phyloP scores from a whole-genome alignment of 2,888 invertebrate genomes.

The Dynastes maya region DNA sequence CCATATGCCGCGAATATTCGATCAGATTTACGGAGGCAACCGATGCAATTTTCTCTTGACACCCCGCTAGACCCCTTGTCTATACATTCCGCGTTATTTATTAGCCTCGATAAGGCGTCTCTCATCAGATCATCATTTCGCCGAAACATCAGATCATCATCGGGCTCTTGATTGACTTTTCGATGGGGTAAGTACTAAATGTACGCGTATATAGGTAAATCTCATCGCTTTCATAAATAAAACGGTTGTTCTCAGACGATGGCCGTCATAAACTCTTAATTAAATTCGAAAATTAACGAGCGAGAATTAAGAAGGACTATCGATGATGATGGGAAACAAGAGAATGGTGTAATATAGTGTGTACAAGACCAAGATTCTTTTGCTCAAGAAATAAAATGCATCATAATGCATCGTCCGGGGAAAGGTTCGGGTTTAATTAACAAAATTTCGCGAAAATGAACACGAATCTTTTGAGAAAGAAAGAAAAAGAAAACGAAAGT shows the following conservation, averaged over 20 bases:
- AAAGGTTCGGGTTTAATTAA: not conserved
- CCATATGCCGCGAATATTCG: conserved; percentile 26
- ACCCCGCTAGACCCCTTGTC: no score
- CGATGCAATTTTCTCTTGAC: conserved; percentile 9
- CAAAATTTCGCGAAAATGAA: not conserved
- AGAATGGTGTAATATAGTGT: not conserved
- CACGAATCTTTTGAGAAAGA: not conserved
- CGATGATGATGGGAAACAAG: not conserved
- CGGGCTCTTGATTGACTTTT: conserved; percentile 17
- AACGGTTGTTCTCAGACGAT: conserved; percentile 13
- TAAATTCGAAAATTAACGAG: conserved; percentile 42
- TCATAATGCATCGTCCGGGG: not conserved
- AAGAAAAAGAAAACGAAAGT: not conserved
- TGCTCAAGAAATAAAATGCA: not conserved
- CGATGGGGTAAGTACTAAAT: not conserved
- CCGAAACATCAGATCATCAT: conserved; percentile 11
- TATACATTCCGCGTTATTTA: conserved; percentile 28
- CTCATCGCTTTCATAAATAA: conserved; percentile 28
- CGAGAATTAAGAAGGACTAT: conserved; percentile 5
- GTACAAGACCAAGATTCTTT: no score
- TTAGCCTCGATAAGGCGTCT: conserved; percentile 35
- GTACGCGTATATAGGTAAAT: not conserved
- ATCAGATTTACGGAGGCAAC: conserved; percentile 41
- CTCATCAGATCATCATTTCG: conserved; percentile 35
- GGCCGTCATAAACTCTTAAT: conserved; percentile 29